A percentile compares a stretch with the other conserved stretches of the same genome.
Conservation (phyloP, 2,113 vertebrate genomes). For the Psittacula cyanocephala region DNA sequence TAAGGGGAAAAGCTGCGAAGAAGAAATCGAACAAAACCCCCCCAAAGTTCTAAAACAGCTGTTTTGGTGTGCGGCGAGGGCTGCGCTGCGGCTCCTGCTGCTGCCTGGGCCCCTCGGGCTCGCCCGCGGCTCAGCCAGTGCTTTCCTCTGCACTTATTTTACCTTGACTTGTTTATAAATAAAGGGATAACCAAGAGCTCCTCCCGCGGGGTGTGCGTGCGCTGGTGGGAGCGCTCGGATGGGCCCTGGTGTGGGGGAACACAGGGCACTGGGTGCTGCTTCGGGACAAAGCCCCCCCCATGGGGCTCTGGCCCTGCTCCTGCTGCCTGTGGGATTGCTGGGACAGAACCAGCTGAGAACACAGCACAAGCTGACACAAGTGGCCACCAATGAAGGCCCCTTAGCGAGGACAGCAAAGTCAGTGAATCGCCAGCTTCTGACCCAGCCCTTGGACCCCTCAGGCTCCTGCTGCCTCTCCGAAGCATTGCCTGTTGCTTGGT, state of each 20-base stretch:
- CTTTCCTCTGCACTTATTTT: conserved; percentile 73
- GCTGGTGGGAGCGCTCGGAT: rapidly evolving
- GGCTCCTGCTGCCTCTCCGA: neutral
- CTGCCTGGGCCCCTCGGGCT: neutral
- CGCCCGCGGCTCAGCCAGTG: neutral
- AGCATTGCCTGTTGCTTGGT: neutral
- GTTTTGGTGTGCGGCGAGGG: neutral
- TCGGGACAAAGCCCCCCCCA: neutral
- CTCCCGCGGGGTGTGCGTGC: neutral
- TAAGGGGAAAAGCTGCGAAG: conserved; percentile 36
- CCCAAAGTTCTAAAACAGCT: neutral
- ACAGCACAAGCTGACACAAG: neutral
- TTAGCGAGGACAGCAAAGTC: neutral
- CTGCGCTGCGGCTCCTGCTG: neutral
- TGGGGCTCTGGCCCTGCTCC: neutral
- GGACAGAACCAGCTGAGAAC: neutral
- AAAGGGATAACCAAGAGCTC: conserved; percentile 20
- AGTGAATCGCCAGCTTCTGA: neutral
- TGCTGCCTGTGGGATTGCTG: neutral
- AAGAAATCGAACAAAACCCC: neutral
- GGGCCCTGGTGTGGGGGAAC: rapidly evolving
- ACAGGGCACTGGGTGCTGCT: rapidly evolving
- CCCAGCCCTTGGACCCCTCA: neutral
- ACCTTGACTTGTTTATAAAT: conserved; percentile 76
- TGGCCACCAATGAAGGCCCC: neutral